Base-by-base conservation (phyloP, 1,140 invertebrate species). In the Arion vulgaris region DNA sequence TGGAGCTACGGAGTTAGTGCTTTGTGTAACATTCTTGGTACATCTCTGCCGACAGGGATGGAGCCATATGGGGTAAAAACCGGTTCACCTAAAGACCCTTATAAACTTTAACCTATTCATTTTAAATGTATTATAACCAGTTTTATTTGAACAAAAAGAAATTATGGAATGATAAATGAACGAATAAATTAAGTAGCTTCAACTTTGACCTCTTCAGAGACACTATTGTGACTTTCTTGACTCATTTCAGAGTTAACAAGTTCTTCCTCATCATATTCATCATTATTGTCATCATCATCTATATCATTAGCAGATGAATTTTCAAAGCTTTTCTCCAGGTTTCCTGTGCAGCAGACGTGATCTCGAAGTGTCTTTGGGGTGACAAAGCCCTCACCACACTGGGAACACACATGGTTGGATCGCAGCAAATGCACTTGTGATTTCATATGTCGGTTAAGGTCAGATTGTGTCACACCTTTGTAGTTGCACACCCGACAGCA, bases 391-490 rank as follows among this genome's bases (percentile, higher is more conserved):
- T 92, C 91, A 0, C 90, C 90, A 81, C 92, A 93, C 74, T 88
- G 88, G 19, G 80, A 75, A 84, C 92, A 93, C 23, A 89, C 89
- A 57, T 92, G 92, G 66, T 91, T 89, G 17, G 88, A 87, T 82
- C 90, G 89, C 32, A 93, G 86, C 81, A 93, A 87, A 83, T 94
- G 93, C 38, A 93, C 92, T 87, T 93, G 92, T 23, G 93, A 93
- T 83, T 93, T 93, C 84, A 91, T 91, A 88, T 94, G 93, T n/a
- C 93, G 89, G 83, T 93, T 94, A 28, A 94, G 87, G 83, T 94
- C 93, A 13, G 93, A 93, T 86, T 93, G 93, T 0, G 93, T 94
- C 17, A 94, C 93, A 62, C 93, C 93, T 86, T 93, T 93, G 85
- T 94, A 94, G 86, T 93, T 93, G 80, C 93, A 94, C 45, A 93